These are phyloP conservation scores for Dolomedes plantarius DNA, from an alignment of 2,888 invertebrate genomes.

Conservation along the genomic window DNA sequence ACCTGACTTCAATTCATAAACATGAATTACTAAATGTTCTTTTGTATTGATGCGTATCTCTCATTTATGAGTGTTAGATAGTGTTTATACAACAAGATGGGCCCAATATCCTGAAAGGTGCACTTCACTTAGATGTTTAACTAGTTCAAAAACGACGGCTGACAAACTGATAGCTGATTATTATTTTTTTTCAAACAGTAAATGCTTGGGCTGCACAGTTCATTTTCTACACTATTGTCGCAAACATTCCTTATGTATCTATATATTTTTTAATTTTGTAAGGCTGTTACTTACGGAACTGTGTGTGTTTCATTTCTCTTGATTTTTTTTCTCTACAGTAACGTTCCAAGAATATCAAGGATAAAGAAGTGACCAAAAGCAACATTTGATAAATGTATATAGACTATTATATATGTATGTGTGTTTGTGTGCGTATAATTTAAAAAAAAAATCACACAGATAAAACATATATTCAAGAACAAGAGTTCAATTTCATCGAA, in stretches of 20 bases:
- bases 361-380: conserved; percentile 62
- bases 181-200: conserved; percentile 40
- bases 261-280: conserved; percentile 56
- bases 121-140: conserved; percentile 67
- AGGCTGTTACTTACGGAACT: conserved; percentile 20
- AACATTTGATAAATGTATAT: conserved; percentile 69
- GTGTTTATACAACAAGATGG: conserved; percentile 65
- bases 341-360: conserved; percentile 28
- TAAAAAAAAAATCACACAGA: conserved; percentile 16
- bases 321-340: background rate
- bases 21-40: conserved; percentile 37
- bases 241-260: conserved; percentile 47
- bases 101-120: conserved; percentile 68
- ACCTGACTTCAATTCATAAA: conserved; percentile 34
- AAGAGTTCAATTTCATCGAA: conserved; percentile 16
- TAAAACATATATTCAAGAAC: conserved; percentile 20
- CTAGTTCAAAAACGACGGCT: conserved; percentile 62
- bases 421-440: conserved; percentile 31
- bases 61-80: conserved; percentile 68
- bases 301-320: background rate
- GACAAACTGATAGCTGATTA: conserved; percentile 34
- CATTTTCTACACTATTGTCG: conserved; percentile 45
- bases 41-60: conserved; percentile 60
- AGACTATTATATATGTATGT: conserved; percentile 37
- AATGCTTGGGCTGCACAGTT: conserved; percentile 41